Conservation (phyloP, 2,888 invertebrate genomes). For the Patella depressa region DNA sequence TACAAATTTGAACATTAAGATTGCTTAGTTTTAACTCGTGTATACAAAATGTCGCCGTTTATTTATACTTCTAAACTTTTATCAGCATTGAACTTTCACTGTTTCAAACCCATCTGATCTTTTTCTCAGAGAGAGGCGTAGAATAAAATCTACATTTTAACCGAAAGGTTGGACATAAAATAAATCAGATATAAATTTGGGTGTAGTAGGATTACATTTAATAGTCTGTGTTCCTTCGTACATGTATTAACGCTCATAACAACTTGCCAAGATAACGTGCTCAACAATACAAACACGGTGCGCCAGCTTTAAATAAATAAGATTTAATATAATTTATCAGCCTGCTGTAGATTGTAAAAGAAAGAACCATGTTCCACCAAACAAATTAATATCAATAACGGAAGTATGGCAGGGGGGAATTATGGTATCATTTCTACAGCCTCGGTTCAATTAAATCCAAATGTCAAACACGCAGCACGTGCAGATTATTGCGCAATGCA, state of each 20-base stretch:
- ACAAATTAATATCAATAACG: background rate
- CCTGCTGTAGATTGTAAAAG: background rate
- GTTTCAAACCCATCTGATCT: too few species aligned
- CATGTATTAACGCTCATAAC: background rate
- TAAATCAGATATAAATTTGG: background rate
- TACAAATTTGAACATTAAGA: too few species aligned
- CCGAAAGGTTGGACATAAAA: background rate
- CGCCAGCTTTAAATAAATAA: too few species aligned
- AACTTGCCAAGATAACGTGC: background rate
- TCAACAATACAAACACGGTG: background rate
- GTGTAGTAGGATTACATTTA: background rate
- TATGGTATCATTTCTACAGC: background rate
- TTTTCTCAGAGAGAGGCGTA: background rate
- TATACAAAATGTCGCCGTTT: too few species aligned
- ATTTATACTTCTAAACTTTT: too few species aligned
- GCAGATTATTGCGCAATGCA: background rate
- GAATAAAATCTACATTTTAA: background rate
- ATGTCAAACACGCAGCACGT: slow-evolving; percentile 9
- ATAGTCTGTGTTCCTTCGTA: background rate
- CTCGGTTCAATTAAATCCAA: background rate
- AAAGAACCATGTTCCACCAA: background rate
- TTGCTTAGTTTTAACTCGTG: too few species aligned
- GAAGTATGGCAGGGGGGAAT: slow-evolving; percentile 3
- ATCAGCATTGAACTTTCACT: too few species aligned
- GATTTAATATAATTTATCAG: too few species aligned